These are phyloP conservation scores for Catocala sponsa DNA, from an alignment of 2,888 invertebrate species.

Conservation along the genomic window DNA sequence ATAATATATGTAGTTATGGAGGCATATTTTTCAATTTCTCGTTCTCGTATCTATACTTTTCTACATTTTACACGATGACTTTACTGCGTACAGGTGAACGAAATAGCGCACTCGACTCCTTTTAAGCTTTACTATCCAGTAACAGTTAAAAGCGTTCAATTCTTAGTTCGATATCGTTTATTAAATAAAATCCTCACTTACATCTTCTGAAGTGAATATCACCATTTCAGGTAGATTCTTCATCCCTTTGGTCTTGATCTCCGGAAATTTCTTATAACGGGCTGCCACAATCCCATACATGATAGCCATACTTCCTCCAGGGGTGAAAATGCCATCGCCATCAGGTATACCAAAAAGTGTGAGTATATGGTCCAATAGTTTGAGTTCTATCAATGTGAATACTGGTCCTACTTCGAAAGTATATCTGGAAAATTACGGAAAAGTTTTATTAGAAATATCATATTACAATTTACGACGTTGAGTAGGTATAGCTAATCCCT, in stretches of 20 bases:
- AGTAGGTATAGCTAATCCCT: too few species aligned
- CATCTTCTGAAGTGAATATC: conserved; percentile 93
- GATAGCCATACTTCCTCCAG: conserved; percentile 94
- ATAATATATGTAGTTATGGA: too few species aligned
- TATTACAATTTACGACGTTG: too few species aligned
- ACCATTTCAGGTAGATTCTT: conserved; percentile 89
- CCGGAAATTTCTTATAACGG: conserved; percentile 90
- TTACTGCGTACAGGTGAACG: too few species aligned
- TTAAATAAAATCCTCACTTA: conserved; percentile 64
- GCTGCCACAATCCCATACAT: conserved; percentile 93
- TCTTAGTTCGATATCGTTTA: too few species aligned
- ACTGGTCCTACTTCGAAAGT: conserved; percentile 95
- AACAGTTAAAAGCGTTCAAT: too few species aligned
- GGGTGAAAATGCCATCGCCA: conserved; percentile 93
- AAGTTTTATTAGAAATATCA: neutral
- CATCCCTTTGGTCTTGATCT: conserved; percentile 91
- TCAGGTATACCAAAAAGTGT: conserved; percentile 89
- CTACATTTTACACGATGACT: too few species aligned
- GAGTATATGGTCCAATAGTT: conserved; percentile 88
- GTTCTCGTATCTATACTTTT: too few species aligned
- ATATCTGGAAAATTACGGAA: conserved; percentile 83
- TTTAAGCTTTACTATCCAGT: too few species aligned
- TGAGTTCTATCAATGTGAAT: conserved; percentile 92
- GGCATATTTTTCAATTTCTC: too few species aligned
- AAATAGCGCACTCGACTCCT: too few species aligned